Conservation (phyloP, 2,113 vertebrate species). For the Anarrhichthys ocellatus region DNA sequence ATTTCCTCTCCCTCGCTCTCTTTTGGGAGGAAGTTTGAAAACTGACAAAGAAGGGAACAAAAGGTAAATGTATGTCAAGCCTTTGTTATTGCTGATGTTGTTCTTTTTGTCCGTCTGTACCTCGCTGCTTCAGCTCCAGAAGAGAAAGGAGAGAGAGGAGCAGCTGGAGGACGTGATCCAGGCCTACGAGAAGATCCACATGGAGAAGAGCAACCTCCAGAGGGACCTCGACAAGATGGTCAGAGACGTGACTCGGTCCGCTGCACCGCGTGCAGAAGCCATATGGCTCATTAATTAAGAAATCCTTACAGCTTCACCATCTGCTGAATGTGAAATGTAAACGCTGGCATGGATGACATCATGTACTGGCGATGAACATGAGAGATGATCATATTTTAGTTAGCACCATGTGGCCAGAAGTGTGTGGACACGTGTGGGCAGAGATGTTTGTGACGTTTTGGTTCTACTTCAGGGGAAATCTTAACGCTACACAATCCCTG, state of each 20-base stretch:
- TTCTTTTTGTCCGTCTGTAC: slow-evolving; percentile 29
- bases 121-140: slow-evolving; percentile 86
- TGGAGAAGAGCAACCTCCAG: slow-evolving; percentile 95
- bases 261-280: not conserved
- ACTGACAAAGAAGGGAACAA: slow-evolving; percentile 18
- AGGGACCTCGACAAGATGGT: slow-evolving; percentile 96
- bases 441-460: not conserved
- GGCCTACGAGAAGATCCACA: slow-evolving; percentile 97
- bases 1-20: not conserved
- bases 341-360: not conserved
- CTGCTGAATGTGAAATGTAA: slow-evolving; percentile 2
- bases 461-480: not conserved
- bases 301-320: not conserved
- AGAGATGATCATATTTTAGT: not conserved
- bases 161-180: slow-evolving; percentile 97
- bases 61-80: slow-evolving; percentile 19
- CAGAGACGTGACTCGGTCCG: slow-evolving; percentile 31
- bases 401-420: too few species aligned
- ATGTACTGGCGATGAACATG: not conserved
- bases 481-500: not conserved
- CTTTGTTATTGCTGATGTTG: not conserved
- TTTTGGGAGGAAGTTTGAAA: slow-evolving; percentile 40
- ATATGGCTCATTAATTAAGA: slow-evolving; percentile 28
- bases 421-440: too few species aligned
- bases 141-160: slow-evolving; percentile 95